Percentiles rank a stretch among this genome's conserved stretches.
These are phyloP conservation scores for Cyrtonyx montezumae DNA, from an alignment of 2,113 vertebrate genomes.

Conservation along the genomic window DNA sequence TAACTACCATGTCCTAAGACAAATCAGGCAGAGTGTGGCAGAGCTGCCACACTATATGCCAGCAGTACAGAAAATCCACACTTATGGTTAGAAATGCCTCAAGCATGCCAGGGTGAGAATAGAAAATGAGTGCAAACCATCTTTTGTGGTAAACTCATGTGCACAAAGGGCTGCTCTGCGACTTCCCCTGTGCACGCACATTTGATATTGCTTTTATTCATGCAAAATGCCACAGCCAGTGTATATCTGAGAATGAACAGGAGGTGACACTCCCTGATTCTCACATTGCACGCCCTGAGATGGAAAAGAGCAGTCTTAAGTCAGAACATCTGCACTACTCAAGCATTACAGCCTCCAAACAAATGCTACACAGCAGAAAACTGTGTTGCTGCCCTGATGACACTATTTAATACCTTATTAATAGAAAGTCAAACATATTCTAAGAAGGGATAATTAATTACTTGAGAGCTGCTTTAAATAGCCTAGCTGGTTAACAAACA, in stretches of 20 bases:
- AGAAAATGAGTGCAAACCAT: fast-evolving
- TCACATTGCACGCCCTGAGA: not conserved
- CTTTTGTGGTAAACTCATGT: not conserved
- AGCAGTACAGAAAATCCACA: not conserved
- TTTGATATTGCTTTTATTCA: not conserved
- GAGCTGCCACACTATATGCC: not conserved
- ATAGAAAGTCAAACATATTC: not conserved
- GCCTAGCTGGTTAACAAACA: not conserved
- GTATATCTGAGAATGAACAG: not conserved
- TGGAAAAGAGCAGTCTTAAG: not conserved
- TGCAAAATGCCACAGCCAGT: not conserved
- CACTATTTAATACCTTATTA: not conserved
- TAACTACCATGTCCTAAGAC: conserved; percentile 35
- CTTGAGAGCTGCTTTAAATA: not conserved
- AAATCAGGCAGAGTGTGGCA: conserved; percentile 26
- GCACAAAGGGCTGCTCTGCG: not conserved
- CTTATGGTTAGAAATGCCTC: not conserved
- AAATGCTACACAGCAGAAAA: not conserved
- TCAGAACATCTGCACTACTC: not conserved
- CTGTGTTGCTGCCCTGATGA: not conserved
- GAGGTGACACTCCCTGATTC: not conserved
- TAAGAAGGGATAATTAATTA: not conserved
- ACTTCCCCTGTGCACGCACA: not conserved
- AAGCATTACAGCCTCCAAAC: not conserved
- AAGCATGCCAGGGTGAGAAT: fast-evolving